Percentiles rank a stretch among this genome's conserved stretches.
Conservation (phyloP, 1,140 invertebrate genomes). For the Caenorhabditis latens region DNA sequence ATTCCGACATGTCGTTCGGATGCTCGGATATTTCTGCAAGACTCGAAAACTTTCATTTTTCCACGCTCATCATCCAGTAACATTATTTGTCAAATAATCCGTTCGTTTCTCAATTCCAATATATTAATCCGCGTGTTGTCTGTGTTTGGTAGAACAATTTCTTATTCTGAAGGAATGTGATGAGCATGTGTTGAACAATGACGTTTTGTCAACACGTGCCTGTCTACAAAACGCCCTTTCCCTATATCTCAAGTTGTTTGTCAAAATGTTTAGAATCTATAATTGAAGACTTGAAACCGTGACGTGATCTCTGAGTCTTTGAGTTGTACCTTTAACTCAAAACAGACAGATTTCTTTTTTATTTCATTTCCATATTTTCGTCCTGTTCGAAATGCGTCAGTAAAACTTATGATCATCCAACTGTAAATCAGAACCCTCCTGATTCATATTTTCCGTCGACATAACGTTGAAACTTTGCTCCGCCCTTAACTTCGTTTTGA, state of each 20-base stretch:
- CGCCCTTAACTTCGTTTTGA: not conserved
- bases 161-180: not conserved
- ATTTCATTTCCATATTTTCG: not conserved
- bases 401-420: not conserved
- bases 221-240: not conserved
- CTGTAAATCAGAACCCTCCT: not conserved
- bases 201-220: constrained; percentile 16
- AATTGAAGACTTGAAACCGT: not conserved
- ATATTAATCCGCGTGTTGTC: constrained; percentile 2
- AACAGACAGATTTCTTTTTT: not conserved
- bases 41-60: no score
- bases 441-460: not conserved
- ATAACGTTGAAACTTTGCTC: not conserved
- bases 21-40: no score
- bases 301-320: not conserved
- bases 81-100: constrained; percentile 5
- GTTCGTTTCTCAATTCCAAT: not conserved
- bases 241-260: not conserved
- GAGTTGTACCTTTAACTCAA: not conserved
- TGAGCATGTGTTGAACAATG: not conserved
- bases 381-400: not conserved
- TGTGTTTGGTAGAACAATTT: constrained; percentile 6
- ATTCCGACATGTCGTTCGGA: no score
- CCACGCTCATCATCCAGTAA: not conserved
- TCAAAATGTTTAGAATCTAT: not conserved